A percentile compares a stretch with the other conserved stretches of the same genome.
Evolutionary conservation across 2,797 vertebrate genomes (phyloP).

Genomic region (Otus scops): DNA sequence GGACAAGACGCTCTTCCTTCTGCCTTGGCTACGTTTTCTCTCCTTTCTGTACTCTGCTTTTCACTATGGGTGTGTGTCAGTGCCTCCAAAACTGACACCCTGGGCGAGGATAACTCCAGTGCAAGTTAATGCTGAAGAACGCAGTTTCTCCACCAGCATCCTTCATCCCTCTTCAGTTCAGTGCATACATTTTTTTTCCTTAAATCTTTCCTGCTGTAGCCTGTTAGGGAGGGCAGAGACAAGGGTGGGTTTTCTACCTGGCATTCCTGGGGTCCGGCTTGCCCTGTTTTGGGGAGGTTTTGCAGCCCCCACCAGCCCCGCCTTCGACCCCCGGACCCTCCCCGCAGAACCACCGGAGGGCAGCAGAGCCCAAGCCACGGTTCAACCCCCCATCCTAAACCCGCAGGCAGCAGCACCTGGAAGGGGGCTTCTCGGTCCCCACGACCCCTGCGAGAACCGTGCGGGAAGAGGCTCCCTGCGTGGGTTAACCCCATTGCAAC

Average conservation of each 20-base stretch:
- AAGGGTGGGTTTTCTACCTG: not conserved
- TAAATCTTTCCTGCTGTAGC: not conserved
- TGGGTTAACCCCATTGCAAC: not conserved
- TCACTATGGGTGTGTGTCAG: accelerated
- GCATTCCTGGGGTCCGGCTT: not conserved
- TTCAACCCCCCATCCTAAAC: accelerated
- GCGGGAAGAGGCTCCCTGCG: too few species aligned
- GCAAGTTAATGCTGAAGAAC: accelerated
- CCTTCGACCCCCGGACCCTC: not conserved
- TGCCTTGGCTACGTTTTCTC: not conserved
- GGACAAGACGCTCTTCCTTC: not conserved
- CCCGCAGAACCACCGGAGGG: constrained; percentile 28
- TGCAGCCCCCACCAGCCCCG: not conserved
- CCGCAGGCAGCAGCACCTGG: not conserved
- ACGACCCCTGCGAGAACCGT: not conserved
- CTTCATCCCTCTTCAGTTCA: not conserved
- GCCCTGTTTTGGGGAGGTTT: not conserved
- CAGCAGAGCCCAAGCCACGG: constrained; percentile 59
- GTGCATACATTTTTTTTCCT: too few species aligned
- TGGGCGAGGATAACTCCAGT: accelerated
- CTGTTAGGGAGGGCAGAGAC: not conserved
- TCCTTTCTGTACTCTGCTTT: not conserved
- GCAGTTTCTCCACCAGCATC: accelerated
- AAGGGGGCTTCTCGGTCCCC: not conserved
- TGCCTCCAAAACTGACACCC: not conserved